Base-by-base conservation (phyloP, 2,797 vertebrate species). In the Karalla daura region DNA sequence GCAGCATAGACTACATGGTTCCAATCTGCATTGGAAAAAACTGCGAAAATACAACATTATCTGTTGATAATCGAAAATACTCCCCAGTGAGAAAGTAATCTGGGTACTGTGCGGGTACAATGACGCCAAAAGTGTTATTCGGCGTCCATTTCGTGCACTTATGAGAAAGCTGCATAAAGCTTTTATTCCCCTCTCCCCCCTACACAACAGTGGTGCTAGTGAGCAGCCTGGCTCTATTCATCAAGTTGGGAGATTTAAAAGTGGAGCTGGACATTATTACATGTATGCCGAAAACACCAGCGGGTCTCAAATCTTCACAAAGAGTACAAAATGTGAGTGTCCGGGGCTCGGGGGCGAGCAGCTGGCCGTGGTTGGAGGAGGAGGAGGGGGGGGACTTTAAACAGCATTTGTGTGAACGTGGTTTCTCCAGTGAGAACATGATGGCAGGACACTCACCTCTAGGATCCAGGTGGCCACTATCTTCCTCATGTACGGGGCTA, bases 391-490 rank as follows among this genome's bases (percentile, higher is more conserved):
- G 3, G 13, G 28, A 10, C 6, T 15, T 17, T 0, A 20, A 46
- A 30, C 5, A 17, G 1, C 9, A 10, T 5, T n/a, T 41, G 0
- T 18, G 7, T 39, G 2, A 46, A 13, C 25, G 12, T 5, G 21
- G 7, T n/a, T 41, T 41, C 13, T 17, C 7, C 1, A 12, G 18
- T 5, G 20, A 24, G 5, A 14, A 33, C 5, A 12, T 7, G 8
- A 7, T 15, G 12, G 20, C 9, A 5, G 5, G 9, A 1, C 3
- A 79, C 95, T 83, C 92, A 97, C 96, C 96, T 98, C 96, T 82
- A 98, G 56, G 95, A 98, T 97, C 96, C 96, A 98, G 87, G 96
- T 97, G 63, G 96, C 95, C 81, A 97, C 96, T 76, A 97, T 95
- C 93, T 95, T 96, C 89, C 96, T 93, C 96, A 97, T 98, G 92